A percentile compares a stretch with the other conserved stretches of the same genome.
Conservation (phyloP, 1,140 invertebrate genomes). For the Diachasmimorpha longicaudata region DNA sequence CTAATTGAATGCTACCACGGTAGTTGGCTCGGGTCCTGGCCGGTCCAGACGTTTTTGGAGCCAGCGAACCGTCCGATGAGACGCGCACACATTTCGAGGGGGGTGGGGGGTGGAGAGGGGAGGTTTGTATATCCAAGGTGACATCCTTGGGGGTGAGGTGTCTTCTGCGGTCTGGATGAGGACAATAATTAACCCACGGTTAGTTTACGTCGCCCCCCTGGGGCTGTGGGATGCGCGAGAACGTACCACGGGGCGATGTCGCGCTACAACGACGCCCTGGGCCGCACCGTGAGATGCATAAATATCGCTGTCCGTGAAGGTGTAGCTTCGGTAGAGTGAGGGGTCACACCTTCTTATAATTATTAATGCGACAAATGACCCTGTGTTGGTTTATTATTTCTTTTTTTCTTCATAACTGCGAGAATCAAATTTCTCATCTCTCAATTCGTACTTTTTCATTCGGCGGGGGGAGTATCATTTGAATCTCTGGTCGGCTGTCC, state of each 20-base stretch:
- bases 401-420: not conserved
- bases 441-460: slow-evolving; percentile 9
- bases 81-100: not conserved
- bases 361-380: slow-evolving; percentile 58
- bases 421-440: not conserved
- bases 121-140: slow-evolving; percentile 18
- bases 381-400: slow-evolving; percentile 38
- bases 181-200: slow-evolving; percentile 58
- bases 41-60: not conserved
- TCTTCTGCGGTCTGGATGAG: slow-evolving; percentile 15
- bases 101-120: slow-evolving; percentile 8
- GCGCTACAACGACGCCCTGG: slow-evolving; percentile 32
- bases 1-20: slow-evolving; percentile 63
- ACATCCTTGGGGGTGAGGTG: slow-evolving; percentile 6
- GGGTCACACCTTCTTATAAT: slow-evolving; percentile 58
- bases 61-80: not conserved
- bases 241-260: slow-evolving; percentile 22
- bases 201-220: slow-evolving; percentile 55
- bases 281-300: slow-evolving; percentile 44
- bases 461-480: not conserved
- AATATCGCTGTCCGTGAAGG: slow-evolving; percentile 47
- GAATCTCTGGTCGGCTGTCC: too few relatives aligned
- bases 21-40: slow-evolving; percentile 43
- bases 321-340: slow-evolving; percentile 45
- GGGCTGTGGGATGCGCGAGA: not conserved